Evolutionary conservation across 1,140 invertebrate genomes (phyloP).

Genomic region (Steinernema feltiae): DNA sequence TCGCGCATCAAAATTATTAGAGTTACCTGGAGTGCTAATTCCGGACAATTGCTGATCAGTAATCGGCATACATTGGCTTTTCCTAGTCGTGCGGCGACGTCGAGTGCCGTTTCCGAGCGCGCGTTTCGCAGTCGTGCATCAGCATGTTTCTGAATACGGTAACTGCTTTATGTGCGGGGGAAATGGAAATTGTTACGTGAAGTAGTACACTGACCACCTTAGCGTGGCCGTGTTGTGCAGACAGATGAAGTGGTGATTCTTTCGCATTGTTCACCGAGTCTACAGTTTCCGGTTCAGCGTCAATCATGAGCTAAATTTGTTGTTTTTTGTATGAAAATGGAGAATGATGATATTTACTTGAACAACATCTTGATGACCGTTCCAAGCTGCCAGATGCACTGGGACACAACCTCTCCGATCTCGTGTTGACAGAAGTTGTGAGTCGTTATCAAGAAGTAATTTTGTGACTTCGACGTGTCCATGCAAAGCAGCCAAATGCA

Average conservation of each 20-base stretch:
- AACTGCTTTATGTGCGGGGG: background rate
- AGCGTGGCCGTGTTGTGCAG: slow-evolving; percentile 86
- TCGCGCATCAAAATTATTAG: background rate
- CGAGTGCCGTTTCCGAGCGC: slow-evolving; percentile 81
- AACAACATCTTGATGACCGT: slow-evolving; percentile 76
- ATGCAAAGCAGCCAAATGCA: slow-evolving; percentile 88
- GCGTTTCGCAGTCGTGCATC: slow-evolving; percentile 82
- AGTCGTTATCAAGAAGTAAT: slow-evolving; percentile 70
- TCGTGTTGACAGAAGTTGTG: slow-evolving; percentile 73
- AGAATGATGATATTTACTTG: slow-evolving; percentile 69
- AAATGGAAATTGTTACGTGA: slow-evolving; percentile 52
- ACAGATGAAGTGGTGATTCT: slow-evolving; percentile 86
- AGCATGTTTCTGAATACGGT: slow-evolving; percentile 68
- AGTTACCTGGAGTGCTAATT: slow-evolving; percentile 39
- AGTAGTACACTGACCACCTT: slow-evolving; percentile 79
- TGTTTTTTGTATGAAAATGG: slow-evolving; percentile 71
- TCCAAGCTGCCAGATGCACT: slow-evolving; percentile 81
- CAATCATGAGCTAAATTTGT: slow-evolving; percentile 43
- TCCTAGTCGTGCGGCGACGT: slow-evolving; percentile 78
- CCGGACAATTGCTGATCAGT: slow-evolving; percentile 41
- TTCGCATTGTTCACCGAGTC: slow-evolving; percentile 75
- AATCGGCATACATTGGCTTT: slow-evolving; percentile 69
- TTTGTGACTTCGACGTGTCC: slow-evolving; percentile 73
- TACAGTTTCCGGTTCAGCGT: slow-evolving; percentile 26
- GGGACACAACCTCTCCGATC: slow-evolving; percentile 80